Conservation (phyloP, 2,113 vertebrate genomes). For the Melozone crissalis region DNA sequence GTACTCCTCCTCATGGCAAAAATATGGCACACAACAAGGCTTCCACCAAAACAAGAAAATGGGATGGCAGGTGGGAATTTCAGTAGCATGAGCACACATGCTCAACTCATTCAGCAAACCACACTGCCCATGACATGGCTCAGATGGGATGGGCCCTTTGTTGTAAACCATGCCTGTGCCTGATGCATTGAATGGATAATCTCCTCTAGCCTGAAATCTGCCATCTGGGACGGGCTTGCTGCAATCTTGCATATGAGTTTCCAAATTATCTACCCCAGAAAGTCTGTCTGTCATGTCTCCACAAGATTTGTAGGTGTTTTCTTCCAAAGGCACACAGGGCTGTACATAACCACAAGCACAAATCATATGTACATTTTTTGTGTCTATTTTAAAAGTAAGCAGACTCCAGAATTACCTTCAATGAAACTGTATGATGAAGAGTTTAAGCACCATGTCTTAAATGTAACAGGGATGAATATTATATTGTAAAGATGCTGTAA, state of each 20-base stretch:
- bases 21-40: background rate
- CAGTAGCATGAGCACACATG: rapidly evolving
- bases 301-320: background rate
- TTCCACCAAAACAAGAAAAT: background rate
- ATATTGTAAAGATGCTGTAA: background rate
- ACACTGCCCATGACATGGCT: background rate
- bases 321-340: background rate
- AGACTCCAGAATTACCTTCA: background rate
- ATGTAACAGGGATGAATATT: background rate
- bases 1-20: background rate
- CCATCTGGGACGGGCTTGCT: background rate
- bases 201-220: background rate
- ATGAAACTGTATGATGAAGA: background rate
- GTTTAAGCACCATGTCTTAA: background rate
- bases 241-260: background rate
- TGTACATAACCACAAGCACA: background rate
- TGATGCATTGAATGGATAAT: background rate
- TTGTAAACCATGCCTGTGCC: background rate
- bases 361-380: background rate
- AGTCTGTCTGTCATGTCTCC: background rate
- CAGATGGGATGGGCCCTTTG: background rate
- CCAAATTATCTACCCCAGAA: background rate
- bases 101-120: background rate
- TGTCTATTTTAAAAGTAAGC: background rate
- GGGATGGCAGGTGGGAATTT: background rate